A percentile compares a stretch with the other conserved stretches of the same genome.
These are phyloP conservation scores for Hoplodrina ambigua DNA, from an alignment of 2,888 invertebrate genomes.

Conservation along the genomic window DNA sequence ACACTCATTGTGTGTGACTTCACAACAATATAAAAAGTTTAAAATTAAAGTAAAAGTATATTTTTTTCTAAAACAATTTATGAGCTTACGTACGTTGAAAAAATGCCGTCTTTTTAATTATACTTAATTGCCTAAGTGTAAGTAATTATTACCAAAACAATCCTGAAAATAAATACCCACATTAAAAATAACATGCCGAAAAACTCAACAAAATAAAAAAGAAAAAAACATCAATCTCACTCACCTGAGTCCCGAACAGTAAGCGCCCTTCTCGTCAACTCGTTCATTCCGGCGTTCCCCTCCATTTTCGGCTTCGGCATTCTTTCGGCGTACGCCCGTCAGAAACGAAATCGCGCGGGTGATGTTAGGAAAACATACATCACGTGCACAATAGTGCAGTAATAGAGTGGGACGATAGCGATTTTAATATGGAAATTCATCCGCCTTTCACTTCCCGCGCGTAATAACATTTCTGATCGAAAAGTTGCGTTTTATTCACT, in stretches of 20 bases:
- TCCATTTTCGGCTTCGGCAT: conserved; percentile 36
- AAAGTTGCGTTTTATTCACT: conserved; percentile 64
- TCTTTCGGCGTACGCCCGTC: conserved; percentile 70
- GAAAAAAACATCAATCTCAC: conserved; percentile 76
- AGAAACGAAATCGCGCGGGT: conserved; percentile 71
- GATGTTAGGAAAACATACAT: conserved; percentile 87
- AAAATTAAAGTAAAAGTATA: too few relatives aligned
- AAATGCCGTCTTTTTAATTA: too few relatives aligned
- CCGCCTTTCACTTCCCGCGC: conserved; percentile 81
- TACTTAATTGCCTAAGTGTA: too few relatives aligned
- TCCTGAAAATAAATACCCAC: neutral
- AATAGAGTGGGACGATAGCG: conserved; percentile 80
- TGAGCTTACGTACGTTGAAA: too few relatives aligned
- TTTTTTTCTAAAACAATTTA: too few relatives aligned
- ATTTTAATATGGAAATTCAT: conserved; percentile 84
- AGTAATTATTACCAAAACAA: neutral
- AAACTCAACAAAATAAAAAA: conserved; percentile 35
- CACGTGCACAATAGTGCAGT: conserved; percentile 83
- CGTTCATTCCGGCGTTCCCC: conserved; percentile 32
- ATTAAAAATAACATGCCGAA: conserved; percentile 6
- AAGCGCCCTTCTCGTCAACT: conserved; percentile 69
- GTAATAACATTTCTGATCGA: conserved; percentile 80
- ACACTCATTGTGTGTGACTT: too few relatives aligned
- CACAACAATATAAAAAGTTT: too few relatives aligned
- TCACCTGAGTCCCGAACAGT: conserved; percentile 79